Conservation (phyloP, 1,140 invertebrate genomes). For the Trichonephila clavata region DNA sequence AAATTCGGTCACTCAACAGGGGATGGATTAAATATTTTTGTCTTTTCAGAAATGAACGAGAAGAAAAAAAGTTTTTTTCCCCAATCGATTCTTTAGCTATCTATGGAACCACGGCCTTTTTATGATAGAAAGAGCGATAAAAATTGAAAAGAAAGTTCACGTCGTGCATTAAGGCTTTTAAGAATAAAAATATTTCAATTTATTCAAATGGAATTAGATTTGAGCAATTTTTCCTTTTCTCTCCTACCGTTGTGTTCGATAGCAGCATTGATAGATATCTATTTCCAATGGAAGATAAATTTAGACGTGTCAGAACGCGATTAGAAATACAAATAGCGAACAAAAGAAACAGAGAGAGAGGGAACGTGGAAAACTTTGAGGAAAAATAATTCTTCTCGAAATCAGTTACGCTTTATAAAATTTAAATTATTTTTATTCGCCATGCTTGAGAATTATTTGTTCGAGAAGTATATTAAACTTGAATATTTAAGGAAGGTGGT, state of each 20-base stretch:
- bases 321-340: neutral
- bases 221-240: neutral
- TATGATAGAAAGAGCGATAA: too few species aligned
- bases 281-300: neutral
- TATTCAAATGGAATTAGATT: slow-evolving; percentile 20
- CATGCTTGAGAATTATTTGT: too few species aligned
- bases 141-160: neutral
- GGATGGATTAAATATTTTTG: neutral
- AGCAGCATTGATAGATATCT: neutral
- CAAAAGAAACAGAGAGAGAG: neutral
- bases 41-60: neutral
- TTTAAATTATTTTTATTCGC: too few species aligned
- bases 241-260: neutral
- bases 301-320: too few species aligned
- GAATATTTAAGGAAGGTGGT: too few species aligned
- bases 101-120: neutral
- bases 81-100: neutral
- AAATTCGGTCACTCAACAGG: neutral
- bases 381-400: neutral
- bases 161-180: neutral
- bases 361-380: neutral
- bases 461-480: too few species aligned
- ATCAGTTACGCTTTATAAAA: too few species aligned
- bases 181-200: neutral
- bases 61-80: neutral